Evolutionary conservation across 2,113 vertebrate genomes (phyloP), one percentile per base, ranked within the genome.

Genomic region (Lethenteron camtschaticum): DNA sequence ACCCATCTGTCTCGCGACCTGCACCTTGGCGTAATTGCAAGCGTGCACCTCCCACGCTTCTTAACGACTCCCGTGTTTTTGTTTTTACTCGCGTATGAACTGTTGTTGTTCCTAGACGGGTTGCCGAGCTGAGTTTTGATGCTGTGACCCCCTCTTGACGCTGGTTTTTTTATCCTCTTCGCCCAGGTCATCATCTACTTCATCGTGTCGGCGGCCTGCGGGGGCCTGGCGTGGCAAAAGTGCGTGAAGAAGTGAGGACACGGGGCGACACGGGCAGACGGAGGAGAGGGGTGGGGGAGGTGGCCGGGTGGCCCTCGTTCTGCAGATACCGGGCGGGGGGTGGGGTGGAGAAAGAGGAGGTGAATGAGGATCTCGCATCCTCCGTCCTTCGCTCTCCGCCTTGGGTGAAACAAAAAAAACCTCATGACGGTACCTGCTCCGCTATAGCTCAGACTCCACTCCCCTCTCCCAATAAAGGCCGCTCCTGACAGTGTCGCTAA

Each of bases 151-250:
- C 57, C 10, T 57, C 57, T 68, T 69, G 41, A 56, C 12, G 11
- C 13, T 56, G 55, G 9, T 10, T 24, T 9, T 55, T 10, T 70
- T 18, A 68, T 55, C 75, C 3, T 69, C 12, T 60, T 73, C n/a
- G 71, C 68, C 68, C 76, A 95, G 90, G 84, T 95, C 24, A 76
- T 95, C 74, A 78, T 95, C 76, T 95, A 88, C 75, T 78, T 91
- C 73, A 86, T 96, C 14, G 83, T 94, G 9, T 88, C 87, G 1
- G 83, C 75, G 11, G 72, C 84, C 66, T 97, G 90, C 2, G 88
- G 87, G 2, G 89, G 91, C 56, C 82, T 95, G 56, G 81, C 78
- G 6, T 96, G 87, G 89, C 84, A 85, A 3, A 74, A 2, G 55
- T 96, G 94, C 70, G 83, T 87, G 75, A 76, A 83, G 63, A 81